Evolutionary conservation across 2,797 vertebrate species (phyloP), one percentile per base, ranked within the genome.

Genomic region (Gobio occitaniae): DNA sequence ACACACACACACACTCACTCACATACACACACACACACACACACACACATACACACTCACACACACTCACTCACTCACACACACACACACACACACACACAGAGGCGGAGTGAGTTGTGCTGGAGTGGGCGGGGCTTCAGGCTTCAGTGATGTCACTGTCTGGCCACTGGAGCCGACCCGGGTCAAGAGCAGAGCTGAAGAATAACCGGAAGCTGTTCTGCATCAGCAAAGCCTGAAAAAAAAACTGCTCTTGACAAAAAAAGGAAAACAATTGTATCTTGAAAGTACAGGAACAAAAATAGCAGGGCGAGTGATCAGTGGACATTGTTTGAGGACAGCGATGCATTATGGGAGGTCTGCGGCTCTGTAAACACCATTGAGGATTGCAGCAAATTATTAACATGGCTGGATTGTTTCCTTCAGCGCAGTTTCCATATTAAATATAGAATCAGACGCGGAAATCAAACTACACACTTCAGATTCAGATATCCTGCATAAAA

Each of bases 241-340:
- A 89, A 91, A 89, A 91, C 86, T 85, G 85, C 90, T 88, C 85
- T 89, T 50, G 48, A 89, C 86, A 88, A 90, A 92, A 89, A 91
- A 90, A 92, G 91, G 88, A 93, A 95, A 95, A 95, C 94, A 94
- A 95, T 95, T 92, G 90, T 93, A 93, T 95, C 94, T 94, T 94
- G 92, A 94, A 95, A 95, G 93, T 74, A 48, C 92, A 94, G 93
- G 91, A 94, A 94, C 93, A 93, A 91, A 95, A 93, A 93, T 90
- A 95, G 93, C 91, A 90, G 94, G 92, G 91, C 92, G 92, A 95
- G 89, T 88, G 91, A 93, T 92, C 92, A 89, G n/a, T 87, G 87
- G 83, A 88, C 87, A 84, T 82, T 92, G 91, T 89, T 85, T 89
- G 88, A 80, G 86, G 90, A 83, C 81, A 65, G 52, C 68, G 17